Percentiles rank a stretch among this genome's conserved stretches.
Evolutionary conservation across 2,113 vertebrate genomes (phyloP).

Genomic region (Oostethus manadensis): DNA sequence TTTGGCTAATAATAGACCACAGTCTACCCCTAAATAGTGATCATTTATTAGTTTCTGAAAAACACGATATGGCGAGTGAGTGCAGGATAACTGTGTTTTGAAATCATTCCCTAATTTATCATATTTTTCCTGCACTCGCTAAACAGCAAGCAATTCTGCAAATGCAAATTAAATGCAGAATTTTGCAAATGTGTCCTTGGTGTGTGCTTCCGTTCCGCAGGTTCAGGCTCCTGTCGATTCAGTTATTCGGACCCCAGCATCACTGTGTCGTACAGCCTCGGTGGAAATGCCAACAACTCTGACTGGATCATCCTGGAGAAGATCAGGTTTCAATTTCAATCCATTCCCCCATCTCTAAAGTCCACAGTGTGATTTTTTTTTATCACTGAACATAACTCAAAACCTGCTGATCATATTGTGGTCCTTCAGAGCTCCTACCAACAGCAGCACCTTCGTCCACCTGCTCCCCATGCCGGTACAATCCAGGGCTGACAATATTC

Average conservation of each 20-base stretch:
- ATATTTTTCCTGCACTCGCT: too few species aligned
- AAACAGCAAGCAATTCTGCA: too few species aligned
- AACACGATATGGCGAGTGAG: too few species aligned
- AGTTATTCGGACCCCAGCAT: conserved; percentile 94
- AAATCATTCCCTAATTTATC: too few species aligned
- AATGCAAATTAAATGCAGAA: too few species aligned
- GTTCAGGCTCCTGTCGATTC: conserved; percentile 91
- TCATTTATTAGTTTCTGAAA: too few species aligned
- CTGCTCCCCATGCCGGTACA: conserved; percentile 84
- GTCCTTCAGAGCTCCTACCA: conserved; percentile 83
- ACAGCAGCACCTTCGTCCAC: conserved; percentile 89
- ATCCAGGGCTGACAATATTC: conserved; percentile 77
- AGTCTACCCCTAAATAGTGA: too few species aligned
- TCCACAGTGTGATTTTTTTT: conserved; percentile 11
- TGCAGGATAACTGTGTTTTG: too few species aligned
- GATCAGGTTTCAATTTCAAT: conserved; percentile 81
- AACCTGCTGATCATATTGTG: neutral
- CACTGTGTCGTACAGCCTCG: conserved; percentile 83
- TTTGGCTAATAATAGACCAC: too few species aligned
- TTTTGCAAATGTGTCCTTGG: conserved; percentile 5
- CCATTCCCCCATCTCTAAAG: conserved; percentile 32
- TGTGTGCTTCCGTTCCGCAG: conserved; percentile 63
- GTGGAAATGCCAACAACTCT: conserved; percentile 68
- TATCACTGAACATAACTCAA: neutral
- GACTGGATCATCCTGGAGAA: conserved; percentile 90